Evolutionary conservation across 2,113 vertebrate species (phyloP), one percentile per base, ranked within the genome.

Genomic region (Alethe diademata): DNA sequence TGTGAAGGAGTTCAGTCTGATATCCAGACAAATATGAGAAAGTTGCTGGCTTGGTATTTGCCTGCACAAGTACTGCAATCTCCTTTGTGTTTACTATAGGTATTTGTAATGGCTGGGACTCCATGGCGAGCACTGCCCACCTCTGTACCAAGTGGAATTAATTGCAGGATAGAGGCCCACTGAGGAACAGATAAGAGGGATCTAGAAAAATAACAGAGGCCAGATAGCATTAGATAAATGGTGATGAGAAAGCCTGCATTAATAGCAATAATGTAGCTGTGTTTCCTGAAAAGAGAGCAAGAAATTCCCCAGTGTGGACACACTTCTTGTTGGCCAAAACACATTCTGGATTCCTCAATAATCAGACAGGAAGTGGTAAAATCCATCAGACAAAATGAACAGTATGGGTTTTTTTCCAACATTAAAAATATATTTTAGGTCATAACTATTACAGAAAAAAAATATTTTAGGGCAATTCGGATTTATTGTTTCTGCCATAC

Each of bases 311-410:
- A 18, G 62, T 84, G 78, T 62, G 53, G 53, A 28, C 79, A 83
- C 62, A 72, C 56, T 90, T 86, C 64, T 71, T 78, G 47, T 47
- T 83, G 71, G 92, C 90, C 92, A 84, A 83, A 95, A 92, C 4
- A 5, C 53, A 33, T 88, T 62, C 60, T 62, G 43, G 94, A 93
- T 94, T 96, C 87, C 90, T 88, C 83, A 74, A 42, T 56, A 86
- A 95, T 92, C 85, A 92, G 69, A 19, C 92, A 94, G 92, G 94
- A 97, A 96, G 82, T 67, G 69, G 88, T 93, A 95, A 93, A 94
- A 90, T 66, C 88, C 12, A 2, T 72, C 64, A 90, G 56, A 71
- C 6, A 45, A 95, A 93, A 92, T 72, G 82, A 90, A 75, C 56
- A 69, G 64, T 36, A 50, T 92, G 67, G 56, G 90, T 66, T 84